Evolutionary conservation across 53 echinoderm and acorn worm species (phyloP), one percentile per base, ranked within the genome.

Genomic region (Luidia sarsii): DNA sequence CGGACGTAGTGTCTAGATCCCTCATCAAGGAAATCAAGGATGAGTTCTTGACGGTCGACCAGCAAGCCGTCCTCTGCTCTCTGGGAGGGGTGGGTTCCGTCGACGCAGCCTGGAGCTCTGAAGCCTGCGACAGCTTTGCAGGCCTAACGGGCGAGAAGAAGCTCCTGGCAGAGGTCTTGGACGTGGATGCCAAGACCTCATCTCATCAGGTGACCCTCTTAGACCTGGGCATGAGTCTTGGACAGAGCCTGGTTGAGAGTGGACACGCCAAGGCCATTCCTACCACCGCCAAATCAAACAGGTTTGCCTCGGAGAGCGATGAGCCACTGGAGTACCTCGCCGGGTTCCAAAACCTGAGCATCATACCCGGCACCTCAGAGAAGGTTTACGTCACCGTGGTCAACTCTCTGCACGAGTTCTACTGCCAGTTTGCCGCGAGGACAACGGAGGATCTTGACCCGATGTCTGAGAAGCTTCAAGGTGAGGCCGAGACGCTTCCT

Each of bases 171-270:
- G 90, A 90, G 63, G 90, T 94, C 9, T 36, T 84, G 21, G 71
- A 37, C 9, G n/a, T 67, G 49, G 51, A 65, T 65, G 30, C 66
- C 35, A 11, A 27, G 6, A 34, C 37, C 51, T 37, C 53, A 24
- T 48, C 63, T 33, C 64, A 52, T 51, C 65, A 65, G 53, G 88
- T 94, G 22, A 87, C 72, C 11, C 70, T 94, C 21, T 67, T 94
- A 48, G 94, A 94, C 82, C 67, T 94, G 85, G 94, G 94, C 3
- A 87, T 85, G 74, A 87, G 79, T 20, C 66, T 94, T 18, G 85
- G 67, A 10, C 82, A 94, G 48, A 85, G 75, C 49, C 62, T 94
- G 20, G 43, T 85, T 1, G 45, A 72, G 1, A 68, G 41, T 32
- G 94, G 90, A 8, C 86, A 65, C 70, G 92, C 87, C 22, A 60